phyloP scores from a whole-genome alignment of 2,797 vertebrate genomes.

The Chrosomus eos region DNA sequence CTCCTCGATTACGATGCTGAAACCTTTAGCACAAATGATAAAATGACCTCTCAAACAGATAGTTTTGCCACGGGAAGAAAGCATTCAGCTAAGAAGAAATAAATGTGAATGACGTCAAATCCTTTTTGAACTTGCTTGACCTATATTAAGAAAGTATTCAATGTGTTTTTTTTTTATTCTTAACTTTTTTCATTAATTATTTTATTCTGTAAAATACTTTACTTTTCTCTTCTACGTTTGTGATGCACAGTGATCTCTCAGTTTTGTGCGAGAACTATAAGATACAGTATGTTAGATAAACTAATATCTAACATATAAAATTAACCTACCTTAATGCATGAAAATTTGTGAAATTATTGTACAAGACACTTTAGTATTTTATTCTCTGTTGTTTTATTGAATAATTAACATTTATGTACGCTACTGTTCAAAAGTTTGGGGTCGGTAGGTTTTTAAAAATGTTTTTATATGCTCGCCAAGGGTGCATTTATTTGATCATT shows the following conservation, averaged over 20 bases:
- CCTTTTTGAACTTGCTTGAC: background rate
- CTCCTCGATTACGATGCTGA: background rate
- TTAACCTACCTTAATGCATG: background rate
- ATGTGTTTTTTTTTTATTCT: background rate
- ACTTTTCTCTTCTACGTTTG: no score
- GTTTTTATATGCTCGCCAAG: background rate
- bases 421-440: background rate
- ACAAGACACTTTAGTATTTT: background rate
- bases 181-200: background rate
- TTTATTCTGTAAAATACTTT: background rate
- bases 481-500: background rate
- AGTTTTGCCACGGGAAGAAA: background rate
- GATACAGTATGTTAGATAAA: background rate
- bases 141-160: background rate
- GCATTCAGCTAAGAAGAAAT: constrained; percentile 14
- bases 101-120: constrained; percentile 11
- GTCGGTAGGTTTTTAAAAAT: background rate
- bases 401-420: background rate
- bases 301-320: background rate
- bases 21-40: constrained; percentile 9
- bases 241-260: no score
- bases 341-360: background rate
- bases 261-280: no score
- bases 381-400: background rate
- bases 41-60: constrained; percentile 3